phyloP scores from a whole-genome alignment of 1,140 invertebrate species.

The Drosophila repleta region DNA sequence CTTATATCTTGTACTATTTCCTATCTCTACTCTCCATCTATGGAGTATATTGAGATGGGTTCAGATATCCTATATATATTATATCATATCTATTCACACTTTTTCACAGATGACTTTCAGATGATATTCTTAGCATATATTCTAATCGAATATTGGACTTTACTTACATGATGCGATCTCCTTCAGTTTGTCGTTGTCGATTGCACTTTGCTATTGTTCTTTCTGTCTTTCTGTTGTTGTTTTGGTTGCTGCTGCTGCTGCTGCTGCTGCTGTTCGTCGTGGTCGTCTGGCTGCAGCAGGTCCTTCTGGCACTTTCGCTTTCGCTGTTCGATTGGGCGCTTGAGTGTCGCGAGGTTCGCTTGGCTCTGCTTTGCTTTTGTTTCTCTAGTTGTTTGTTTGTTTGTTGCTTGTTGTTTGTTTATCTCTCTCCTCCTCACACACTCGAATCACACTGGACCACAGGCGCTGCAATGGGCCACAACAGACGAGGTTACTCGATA shows the following conservation, averaged over 20 bases:
- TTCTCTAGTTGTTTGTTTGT: too few species aligned
- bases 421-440: not conserved
- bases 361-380: not conserved
- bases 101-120: too few species aligned
- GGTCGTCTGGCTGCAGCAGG: slow-evolving; percentile 3
- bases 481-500: not conserved
- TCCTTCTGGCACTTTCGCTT: slow-evolving; percentile 13
- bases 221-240: not conserved
- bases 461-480: not conserved
- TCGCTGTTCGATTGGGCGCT: slow-evolving; percentile 1
- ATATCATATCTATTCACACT: too few species aligned
- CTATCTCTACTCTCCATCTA: too few species aligned
- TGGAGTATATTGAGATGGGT: too few species aligned
- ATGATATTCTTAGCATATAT: too few species aligned
- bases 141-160: too few species aligned
- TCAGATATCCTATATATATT: too few species aligned
- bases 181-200: slow-evolving; percentile 19
- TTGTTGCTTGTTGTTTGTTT: not conserved
- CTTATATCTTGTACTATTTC: too few species aligned
- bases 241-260: not conserved
- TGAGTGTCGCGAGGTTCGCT: slow-evolving; percentile 1
- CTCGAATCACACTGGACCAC: slow-evolving; percentile 2
- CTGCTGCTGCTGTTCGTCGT: slow-evolving; percentile 1
- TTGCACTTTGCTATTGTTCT: slow-evolving; percentile 36
- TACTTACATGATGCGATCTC: slow-evolving; percentile 1